These are phyloP conservation scores for Furnarius figulus DNA, from an alignment of 2,113 vertebrate species.

Conservation along the genomic window DNA sequence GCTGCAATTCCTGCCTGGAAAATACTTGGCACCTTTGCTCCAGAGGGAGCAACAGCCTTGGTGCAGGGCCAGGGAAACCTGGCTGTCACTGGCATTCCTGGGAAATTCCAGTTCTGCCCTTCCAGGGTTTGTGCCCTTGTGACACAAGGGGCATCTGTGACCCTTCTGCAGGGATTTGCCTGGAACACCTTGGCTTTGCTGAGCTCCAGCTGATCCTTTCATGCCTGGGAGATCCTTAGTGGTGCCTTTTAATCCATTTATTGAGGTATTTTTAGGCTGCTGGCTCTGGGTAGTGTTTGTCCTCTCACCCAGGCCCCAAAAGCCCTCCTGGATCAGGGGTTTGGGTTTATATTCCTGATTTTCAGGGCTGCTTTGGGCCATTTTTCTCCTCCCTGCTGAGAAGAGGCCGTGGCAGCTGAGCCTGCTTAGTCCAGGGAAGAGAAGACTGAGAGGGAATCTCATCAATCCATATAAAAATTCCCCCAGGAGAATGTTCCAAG, in stretches of 20 bases:
- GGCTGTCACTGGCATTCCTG: background rate
- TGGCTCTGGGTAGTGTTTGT: background rate
- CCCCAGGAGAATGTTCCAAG: background rate
- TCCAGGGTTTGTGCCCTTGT: background rate
- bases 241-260: background rate
- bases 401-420: background rate
- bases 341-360: background rate
- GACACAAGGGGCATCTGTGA: background rate
- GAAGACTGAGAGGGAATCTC: background rate
- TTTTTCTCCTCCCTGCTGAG: background rate
- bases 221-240: background rate
- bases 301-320: background rate
- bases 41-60: background rate
- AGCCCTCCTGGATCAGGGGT: background rate
- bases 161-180: background rate
- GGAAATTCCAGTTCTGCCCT: background rate
- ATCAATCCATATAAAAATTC: accelerated
- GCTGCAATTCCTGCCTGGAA: background rate
- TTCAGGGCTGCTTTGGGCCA: background rate
- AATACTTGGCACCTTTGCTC: background rate
- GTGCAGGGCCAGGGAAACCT: background rate
- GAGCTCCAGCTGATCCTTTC: background rate
- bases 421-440: background rate
- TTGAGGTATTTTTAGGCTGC: background rate
- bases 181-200: background rate